Evolutionary conservation across 2,113 vertebrate genomes (phyloP), one percentile per base, ranked within the genome.

Genomic region (Sander lucioperca): DNA sequence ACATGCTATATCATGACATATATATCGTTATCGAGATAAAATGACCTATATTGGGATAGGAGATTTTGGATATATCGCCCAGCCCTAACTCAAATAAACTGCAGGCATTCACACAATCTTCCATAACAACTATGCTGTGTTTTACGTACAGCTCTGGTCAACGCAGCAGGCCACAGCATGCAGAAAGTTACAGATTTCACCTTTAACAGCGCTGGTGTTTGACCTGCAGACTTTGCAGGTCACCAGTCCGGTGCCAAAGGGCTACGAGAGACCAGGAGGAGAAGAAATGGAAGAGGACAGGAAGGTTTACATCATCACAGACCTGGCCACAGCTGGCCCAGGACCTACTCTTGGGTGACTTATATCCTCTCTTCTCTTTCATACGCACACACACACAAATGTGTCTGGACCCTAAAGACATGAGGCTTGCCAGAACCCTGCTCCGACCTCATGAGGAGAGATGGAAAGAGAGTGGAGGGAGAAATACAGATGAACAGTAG

Each of bases 341-440:
- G 72, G 86, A 93, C 88, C 89, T 57, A 93, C 92, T 91, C 82
- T 47, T 56, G 87, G 80, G 91, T 94, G 94, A 95, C 89, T 93
- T 91, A 94, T 94, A 85, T 80, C 74, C 80, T 72, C 74, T 57
- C 67, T 71, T 54, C 59, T 47, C 25, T 50, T 62, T 61, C 68
- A 51, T 15, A 57, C 27, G 1, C 72, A 36, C 77, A 64, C 45
- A 74, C 82, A 80, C 65, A 75, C 58, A 59, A 67, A 92, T 82
- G 81, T 87, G 68, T 88, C 87, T 92, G 90, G 80, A 86, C 89
- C 73, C 83, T 93, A 93, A 94, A 82, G 91, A 89, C 91, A 88
- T 77, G 50, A 89, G 45, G 68, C 56, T 0, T 87, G 88, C 88
- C 84, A 92, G 86, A 88, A 93, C 65, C 84, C 83, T 86, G 81